These are phyloP conservation scores for Ctenicera cuprea DNA, from an alignment of 2,888 invertebrate species.

Conservation along the genomic window DNA sequence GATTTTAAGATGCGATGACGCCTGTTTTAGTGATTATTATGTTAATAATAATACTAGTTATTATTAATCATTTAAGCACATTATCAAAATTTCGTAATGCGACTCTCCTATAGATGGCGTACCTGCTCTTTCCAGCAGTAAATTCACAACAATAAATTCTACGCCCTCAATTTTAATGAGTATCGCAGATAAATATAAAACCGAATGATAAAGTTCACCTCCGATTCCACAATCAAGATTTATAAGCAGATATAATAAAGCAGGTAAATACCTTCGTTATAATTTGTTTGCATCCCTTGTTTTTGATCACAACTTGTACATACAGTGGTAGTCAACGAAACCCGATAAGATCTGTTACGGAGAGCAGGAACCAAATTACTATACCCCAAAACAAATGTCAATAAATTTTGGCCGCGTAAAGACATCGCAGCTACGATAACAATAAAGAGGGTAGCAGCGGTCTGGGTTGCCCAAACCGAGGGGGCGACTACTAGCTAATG, in stretches of 20 bases:
- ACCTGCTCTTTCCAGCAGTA: too few species aligned
- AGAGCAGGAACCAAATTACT: slow-evolving; percentile 37
- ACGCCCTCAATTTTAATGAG: too few species aligned
- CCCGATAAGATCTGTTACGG: slow-evolving; percentile 31
- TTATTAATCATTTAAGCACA: too few species aligned
- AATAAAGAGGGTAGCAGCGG: slow-evolving; percentile 48
- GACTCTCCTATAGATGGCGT: too few species aligned
- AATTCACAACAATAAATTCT: too few species aligned
- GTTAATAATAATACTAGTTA: too few species aligned
- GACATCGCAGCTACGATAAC: slow-evolving; percentile 46
- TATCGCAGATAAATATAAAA: background rate
- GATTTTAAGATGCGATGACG: too few species aligned
- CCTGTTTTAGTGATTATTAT: too few species aligned
- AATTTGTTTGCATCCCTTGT: background rate
- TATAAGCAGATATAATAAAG: background rate
- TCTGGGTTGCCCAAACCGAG: slow-evolving; percentile 39
- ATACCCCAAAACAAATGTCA: slow-evolving; percentile 43
- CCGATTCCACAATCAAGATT: background rate
- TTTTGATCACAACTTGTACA: slow-evolving; percentile 17
- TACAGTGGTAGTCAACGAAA: slow-evolving; percentile 24
- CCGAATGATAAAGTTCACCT: background rate
- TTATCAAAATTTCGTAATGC: too few species aligned
- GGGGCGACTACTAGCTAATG: slow-evolving; percentile 33
- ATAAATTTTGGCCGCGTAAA: slow-evolving; percentile 46
- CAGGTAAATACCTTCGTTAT: slow-evolving; percentile 13